Conservation (phyloP, 2,797 vertebrate species). For the Emys orbicularis region DNA sequence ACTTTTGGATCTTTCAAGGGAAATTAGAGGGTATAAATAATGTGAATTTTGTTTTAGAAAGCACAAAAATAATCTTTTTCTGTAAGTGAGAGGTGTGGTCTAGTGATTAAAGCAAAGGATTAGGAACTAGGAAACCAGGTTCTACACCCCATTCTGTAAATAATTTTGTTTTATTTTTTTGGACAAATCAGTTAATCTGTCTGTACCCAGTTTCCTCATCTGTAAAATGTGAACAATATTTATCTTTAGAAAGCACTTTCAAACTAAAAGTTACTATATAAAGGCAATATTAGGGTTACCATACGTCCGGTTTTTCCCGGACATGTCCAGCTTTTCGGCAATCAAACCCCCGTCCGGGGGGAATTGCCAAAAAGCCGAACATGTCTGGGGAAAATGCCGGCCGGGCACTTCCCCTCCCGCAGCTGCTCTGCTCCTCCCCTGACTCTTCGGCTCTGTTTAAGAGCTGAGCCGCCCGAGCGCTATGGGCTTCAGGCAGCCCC, state of each 20-base stretch:
- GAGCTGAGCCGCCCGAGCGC: no score
- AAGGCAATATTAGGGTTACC: no score
- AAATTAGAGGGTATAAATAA: neutral
- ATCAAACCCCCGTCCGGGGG: no score
- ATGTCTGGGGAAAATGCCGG: no score
- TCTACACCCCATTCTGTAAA: neutral
- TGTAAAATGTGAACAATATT: neutral
- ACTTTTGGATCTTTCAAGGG: neutral
- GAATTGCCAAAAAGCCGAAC: no score
- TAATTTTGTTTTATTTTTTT: neutral
- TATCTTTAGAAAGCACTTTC: neutral
- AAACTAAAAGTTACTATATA: neutral
- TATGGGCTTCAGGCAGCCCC: no score
- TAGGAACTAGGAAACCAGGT: neutral
- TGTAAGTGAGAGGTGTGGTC: neutral
- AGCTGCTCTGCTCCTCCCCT: no score
- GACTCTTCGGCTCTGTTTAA: no score
- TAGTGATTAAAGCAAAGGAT: neutral
- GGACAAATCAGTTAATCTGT: neutral
- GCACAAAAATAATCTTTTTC: neutral
- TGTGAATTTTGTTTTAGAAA: neutral
- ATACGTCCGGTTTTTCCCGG: no score
- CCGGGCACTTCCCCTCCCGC: no score
- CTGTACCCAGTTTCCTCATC: neutral
- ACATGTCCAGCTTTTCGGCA: no score